Evolutionary conservation across 2,888 invertebrate genomes (phyloP).

Genomic region (Caenorhabditis plicata): DNA sequence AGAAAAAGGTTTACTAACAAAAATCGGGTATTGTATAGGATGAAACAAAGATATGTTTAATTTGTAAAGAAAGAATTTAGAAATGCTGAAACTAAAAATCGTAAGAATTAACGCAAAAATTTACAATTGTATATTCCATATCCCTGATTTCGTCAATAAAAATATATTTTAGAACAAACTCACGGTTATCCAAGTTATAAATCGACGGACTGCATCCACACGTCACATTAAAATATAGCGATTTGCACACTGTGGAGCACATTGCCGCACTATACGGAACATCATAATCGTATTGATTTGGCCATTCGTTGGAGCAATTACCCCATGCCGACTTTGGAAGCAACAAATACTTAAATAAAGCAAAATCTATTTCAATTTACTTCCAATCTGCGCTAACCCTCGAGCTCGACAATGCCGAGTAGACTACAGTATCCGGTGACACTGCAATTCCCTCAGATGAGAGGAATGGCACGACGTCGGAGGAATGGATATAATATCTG

Average conservation of each 20-base stretch:
- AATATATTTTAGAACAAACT: not conserved
- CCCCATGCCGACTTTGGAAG: slow-evolving; percentile 44
- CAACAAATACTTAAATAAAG: slow-evolving; percentile 42
- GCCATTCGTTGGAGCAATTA: slow-evolving; percentile 48
- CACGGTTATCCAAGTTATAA: slow-evolving; percentile 36
- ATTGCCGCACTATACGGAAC: slow-evolving; percentile 41
- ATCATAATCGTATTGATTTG: slow-evolving; percentile 19
- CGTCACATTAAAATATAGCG: slow-evolving; percentile 31
- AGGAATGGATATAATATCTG: slow-evolving; percentile 57
- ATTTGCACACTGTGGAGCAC: slow-evolving; percentile 45
- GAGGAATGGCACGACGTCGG: slow-evolving; percentile 49
- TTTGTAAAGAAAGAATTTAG: too few relatives aligned
- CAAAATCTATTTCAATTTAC: not conserved
- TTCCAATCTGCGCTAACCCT: slow-evolving; percentile 14
- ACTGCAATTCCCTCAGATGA: slow-evolving; percentile 59
- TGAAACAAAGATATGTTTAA: too few relatives aligned
- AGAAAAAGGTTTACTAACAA: too few relatives aligned
- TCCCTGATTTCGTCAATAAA: too few relatives aligned
- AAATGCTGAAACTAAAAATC: too few relatives aligned
- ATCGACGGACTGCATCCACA: slow-evolving; percentile 51
- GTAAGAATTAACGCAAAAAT: too few relatives aligned
- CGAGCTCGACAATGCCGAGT: slow-evolving; percentile 36
- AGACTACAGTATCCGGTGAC: slow-evolving; percentile 48
- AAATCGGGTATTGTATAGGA: too few relatives aligned
- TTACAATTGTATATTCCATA: too few relatives aligned